Conservation (phyloP, 2,888 invertebrate genomes). For the Ferdinandea cuprea region DNA sequence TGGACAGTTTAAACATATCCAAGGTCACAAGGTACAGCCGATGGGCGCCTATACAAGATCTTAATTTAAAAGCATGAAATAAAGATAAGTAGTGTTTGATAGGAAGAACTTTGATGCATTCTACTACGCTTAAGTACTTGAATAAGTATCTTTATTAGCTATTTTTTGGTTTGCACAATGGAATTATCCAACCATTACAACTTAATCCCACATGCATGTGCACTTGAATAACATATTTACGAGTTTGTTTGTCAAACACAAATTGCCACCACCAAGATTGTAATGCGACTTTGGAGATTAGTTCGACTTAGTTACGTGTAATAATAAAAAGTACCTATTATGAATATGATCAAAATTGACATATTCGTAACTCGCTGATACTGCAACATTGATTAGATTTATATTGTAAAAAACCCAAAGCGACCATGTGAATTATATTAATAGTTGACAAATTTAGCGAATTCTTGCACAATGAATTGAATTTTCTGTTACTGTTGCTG, state of each 20-base stretch:
- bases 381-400: constrained; percentile 26
- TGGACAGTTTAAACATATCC: too few species aligned
- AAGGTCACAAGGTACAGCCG: too few species aligned
- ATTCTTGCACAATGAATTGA: too few species aligned
- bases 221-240: too few species aligned
- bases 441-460: too few species aligned
- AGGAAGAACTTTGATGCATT: neutral
- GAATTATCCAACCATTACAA: constrained; percentile 30
- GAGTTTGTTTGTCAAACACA: constrained; percentile 15
- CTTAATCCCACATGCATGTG: constrained; percentile 26
- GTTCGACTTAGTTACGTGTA: neutral
- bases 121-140: neutral
- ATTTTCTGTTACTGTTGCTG: too few species aligned
- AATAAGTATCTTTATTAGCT: neutral
- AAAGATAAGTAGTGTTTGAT: constrained; percentile 14
- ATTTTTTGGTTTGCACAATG: neutral
- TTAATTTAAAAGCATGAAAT: constrained; percentile 1
- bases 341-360: neutral
- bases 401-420: neutral
- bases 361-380: constrained; percentile 5
- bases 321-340: too few species aligned
- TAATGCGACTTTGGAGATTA: constrained; percentile 9
- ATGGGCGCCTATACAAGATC: too few species aligned
- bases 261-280: constrained; percentile 7
- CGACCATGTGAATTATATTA: too few species aligned